phyloP scores from a whole-genome alignment of 2,797 vertebrate genomes.

The Tadarida brasiliensis region DNA sequence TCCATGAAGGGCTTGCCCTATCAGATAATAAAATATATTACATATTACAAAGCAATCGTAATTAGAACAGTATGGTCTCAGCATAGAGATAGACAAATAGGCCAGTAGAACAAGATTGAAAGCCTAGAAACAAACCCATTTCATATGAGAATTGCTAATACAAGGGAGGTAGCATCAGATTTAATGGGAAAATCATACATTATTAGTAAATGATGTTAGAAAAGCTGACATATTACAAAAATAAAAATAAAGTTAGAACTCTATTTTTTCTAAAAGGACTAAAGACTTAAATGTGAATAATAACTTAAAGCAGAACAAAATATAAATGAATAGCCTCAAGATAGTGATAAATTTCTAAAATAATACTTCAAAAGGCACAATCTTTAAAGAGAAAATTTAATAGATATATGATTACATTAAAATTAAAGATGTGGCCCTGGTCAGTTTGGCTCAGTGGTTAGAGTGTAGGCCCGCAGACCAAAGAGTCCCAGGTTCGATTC shows the following conservation, averaged over 20 bases:
- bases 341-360: conserved; percentile 1
- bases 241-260: neutral
- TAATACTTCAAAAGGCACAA: neutral
- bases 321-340: neutral
- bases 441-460: too few relatives aligned
- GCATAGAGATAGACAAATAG: neutral
- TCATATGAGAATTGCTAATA: neutral
- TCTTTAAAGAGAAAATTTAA: neutral
- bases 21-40: neutral
- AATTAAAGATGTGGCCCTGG: neutral
- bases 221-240: neutral
- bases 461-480: too few relatives aligned
- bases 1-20: neutral
- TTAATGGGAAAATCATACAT: neutral
- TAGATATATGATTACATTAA: neutral
- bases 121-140: neutral
- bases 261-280: neutral
- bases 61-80: neutral
- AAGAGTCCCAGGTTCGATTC: too few relatives aligned
- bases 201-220: neutral
- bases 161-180: neutral
- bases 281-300: neutral
- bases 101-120: neutral
- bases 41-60: neutral
- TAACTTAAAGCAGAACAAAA: neutral